These are phyloP conservation scores for Brienomyrus brachyistius DNA, from an alignment of 2,113 vertebrate genomes.

Conservation along the genomic window DNA sequence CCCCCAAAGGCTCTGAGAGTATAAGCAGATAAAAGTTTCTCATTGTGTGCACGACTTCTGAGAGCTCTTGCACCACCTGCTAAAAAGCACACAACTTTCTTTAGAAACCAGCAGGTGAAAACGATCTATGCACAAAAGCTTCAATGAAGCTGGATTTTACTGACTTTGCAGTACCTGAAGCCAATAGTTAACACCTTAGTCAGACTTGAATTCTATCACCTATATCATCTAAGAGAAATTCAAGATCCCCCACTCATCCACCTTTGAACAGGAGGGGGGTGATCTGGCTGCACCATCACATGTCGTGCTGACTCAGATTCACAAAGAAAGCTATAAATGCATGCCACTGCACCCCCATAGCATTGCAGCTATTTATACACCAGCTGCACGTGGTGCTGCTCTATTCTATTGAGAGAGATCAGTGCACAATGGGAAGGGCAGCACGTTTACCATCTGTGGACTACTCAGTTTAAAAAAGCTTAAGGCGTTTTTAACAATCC, in stretches of 20 bases:
- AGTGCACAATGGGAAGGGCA: background rate
- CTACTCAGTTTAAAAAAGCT: background rate
- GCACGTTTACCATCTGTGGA: background rate
- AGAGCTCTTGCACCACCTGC: background rate
- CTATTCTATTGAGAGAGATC: background rate
- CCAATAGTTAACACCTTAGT: background rate
- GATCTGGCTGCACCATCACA: background rate
- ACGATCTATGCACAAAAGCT: background rate
- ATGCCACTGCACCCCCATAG: background rate
- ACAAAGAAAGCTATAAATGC: background rate
- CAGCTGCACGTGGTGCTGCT: background rate
- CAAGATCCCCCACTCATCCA: background rate
- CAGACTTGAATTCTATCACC: background rate
- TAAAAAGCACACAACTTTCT: background rate
- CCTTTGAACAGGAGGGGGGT: background rate
- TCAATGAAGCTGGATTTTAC: background rate
- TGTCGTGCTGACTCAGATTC: background rate
- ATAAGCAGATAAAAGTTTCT: background rate
- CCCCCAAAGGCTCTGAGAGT: background rate
- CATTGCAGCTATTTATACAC: background rate
- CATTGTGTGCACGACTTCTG: background rate
- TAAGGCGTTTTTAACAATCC: background rate
- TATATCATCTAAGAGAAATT: background rate
- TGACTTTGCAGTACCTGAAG: background rate
- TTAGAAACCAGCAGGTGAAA: background rate